Evolutionary conservation across 2,888 invertebrate species (phyloP).

Genomic region (Pinctada fucata): DNA sequence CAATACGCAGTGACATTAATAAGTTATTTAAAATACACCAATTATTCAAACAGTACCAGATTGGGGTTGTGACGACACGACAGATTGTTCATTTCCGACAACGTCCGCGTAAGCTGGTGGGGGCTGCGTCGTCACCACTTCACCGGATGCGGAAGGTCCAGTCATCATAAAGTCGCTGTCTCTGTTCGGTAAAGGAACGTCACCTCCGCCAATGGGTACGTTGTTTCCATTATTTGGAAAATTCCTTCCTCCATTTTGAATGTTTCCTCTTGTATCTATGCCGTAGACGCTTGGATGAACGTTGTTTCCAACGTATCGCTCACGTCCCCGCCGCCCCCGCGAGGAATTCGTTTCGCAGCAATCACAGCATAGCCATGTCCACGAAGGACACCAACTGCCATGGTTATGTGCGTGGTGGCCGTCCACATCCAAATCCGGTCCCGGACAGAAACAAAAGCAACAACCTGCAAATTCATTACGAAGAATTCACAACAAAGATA

Average conservation of each 20-base stretch:
- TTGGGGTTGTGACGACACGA: not conserved
- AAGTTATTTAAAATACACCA: no score
- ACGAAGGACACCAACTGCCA: not conserved
- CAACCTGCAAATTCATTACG: not conserved
- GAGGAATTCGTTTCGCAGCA: not conserved
- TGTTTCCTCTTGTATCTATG: not conserved
- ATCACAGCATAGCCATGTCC: not conserved
- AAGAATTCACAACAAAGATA: not conserved
- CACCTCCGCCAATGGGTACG: not conserved
- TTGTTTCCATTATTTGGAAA: not conserved
- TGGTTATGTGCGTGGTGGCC: not conserved
- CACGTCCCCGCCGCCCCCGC: not conserved
- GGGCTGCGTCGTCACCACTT: not conserved
- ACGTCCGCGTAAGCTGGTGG: not conserved
- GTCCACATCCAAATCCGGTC: not conserved
- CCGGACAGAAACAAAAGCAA: constrained; percentile 1
- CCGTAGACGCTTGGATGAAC: not conserved
- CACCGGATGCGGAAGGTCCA: not conserved
- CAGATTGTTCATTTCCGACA: not conserved
- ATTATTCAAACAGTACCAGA: not conserved
- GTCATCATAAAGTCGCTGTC: not conserved
- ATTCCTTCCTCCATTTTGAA: not conserved
- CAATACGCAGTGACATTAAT: no score
- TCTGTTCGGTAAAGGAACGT: not conserved
- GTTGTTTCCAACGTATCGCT: not conserved